Percentiles rank a stretch among this genome's conserved stretches.
These are phyloP conservation scores for Hirudinaria manillensis DNA, from an alignment of 2,888 invertebrate genomes.

Conservation along the genomic window DNA sequence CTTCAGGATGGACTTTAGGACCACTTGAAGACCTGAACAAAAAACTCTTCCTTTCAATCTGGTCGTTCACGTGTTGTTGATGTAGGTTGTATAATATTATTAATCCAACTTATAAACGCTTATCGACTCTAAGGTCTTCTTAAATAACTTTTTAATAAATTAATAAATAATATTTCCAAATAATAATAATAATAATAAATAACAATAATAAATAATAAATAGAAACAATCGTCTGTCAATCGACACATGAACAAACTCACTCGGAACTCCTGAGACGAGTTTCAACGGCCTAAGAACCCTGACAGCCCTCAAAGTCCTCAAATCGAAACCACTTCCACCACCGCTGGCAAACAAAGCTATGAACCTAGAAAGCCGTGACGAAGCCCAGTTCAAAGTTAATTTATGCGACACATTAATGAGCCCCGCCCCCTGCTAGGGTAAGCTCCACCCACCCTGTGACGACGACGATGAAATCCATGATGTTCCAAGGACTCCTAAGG, in stretches of 20 bases:
- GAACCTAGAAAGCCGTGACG: constrained; percentile 43
- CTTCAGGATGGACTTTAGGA: constrained; percentile 99
- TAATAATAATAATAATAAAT: no score
- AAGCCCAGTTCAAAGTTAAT: neutral
- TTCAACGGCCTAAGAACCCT: constrained; percentile 98
- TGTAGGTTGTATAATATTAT: neutral
- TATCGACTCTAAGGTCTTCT: neutral
- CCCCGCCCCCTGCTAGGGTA: neutral
- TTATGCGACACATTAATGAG: neutral
- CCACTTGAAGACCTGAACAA: constrained; percentile 93
- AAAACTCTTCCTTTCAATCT: no score
- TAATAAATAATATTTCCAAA: no score
- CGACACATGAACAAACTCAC: constrained; percentile 65
- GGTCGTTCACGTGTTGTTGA: neutral
- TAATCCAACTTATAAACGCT: neutral
- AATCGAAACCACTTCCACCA: constrained; percentile 64
- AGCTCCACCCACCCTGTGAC: constrained; percentile 77
- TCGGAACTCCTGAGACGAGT: constrained; percentile 99
- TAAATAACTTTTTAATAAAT: neutral
- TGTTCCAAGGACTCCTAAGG: constrained; percentile 99
- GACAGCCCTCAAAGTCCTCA: constrained; percentile 98
- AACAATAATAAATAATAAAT: no score
- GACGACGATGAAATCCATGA: constrained; percentile 99
- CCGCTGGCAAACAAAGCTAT: constrained; percentile 65
- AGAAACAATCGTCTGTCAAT: no score